These are phyloP conservation scores for Lethocerus indicus DNA, from an alignment of 1,140 invertebrate species.

Conservation along the genomic window DNA sequence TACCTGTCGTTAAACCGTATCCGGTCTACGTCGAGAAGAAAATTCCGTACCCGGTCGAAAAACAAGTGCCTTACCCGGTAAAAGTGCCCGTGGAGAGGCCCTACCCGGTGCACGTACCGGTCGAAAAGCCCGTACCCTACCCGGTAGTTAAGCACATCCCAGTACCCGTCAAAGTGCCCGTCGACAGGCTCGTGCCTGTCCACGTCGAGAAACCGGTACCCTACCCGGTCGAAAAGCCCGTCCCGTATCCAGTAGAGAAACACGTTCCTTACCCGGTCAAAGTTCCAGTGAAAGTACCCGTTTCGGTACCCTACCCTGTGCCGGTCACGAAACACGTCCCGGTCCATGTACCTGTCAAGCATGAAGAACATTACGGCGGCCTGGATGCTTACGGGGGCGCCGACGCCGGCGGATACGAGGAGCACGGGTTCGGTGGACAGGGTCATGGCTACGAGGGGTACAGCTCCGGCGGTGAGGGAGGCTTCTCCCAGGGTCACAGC, in stretches of 20 bases:
- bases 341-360: conserved; percentile 5
- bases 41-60: conserved; percentile 30
- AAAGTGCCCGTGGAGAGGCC: conserved; percentile 10
- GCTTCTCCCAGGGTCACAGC: not conserved
- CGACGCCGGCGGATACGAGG: not conserved
- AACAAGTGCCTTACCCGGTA: conserved; percentile 41
- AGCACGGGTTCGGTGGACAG: not conserved
- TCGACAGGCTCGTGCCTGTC: conserved; percentile 33
- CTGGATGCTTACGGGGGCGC: not conserved
- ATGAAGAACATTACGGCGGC: conserved; percentile 10
- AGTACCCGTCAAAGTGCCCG: conserved; percentile 26
- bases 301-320: conserved; percentile 60
- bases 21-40: conserved; percentile 47
- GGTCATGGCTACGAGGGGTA: too few relatives aligned
- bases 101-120: conserved; percentile 10
- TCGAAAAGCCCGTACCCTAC: conserved; percentile 23
- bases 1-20: conserved; percentile 28
- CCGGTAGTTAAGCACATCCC: conserved; percentile 49
- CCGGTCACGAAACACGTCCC: conserved; percentile 7
- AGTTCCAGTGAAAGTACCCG: conserved; percentile 60
- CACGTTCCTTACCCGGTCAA: conserved; percentile 61
- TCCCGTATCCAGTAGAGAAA: conserved; percentile 58
- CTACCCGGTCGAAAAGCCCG: conserved; percentile 34
- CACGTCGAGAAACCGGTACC: conserved; percentile 34
- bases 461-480: not conserved